These are phyloP conservation scores for Epizoanthus fatuus DNA, from an alignment of 92 coral and sea anemone genomes.

Conservation along the genomic window DNA sequence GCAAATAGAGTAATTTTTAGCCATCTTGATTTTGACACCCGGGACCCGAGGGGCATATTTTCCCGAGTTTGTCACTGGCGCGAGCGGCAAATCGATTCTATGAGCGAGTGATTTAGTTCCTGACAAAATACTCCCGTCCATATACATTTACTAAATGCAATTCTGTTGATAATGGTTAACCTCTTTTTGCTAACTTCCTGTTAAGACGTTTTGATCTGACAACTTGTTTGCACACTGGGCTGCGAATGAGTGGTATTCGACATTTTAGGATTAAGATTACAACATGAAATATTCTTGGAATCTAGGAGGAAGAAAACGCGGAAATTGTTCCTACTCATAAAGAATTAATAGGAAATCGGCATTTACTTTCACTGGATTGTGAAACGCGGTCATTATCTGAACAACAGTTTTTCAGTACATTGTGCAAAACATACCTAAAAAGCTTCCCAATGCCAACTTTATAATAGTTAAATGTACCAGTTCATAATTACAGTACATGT, in stretches of 20 bases:
- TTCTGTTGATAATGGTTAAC: neutral
- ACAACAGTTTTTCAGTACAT: neutral
- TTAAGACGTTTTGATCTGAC: neutral
- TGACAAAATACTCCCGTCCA: too few species aligned
- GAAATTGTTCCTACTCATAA: neutral
- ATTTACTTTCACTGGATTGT: neutral
- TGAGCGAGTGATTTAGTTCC: too few species aligned
- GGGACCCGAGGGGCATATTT: too few species aligned
- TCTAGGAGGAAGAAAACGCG: conserved; percentile 3
- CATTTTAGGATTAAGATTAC: conserved; percentile 4
- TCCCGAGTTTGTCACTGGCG: too few species aligned
- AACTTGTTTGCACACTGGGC: neutral
- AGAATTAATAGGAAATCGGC: neutral
- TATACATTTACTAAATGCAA: too few species aligned
- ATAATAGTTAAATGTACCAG: neutral
- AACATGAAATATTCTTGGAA: conserved; percentile 12
- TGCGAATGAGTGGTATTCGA: conserved; percentile 16
- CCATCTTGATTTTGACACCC: too few species aligned
- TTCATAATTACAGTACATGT: neutral
- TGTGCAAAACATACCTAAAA: too few species aligned
- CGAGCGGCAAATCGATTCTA: too few species aligned
- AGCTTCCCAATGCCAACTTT: too few species aligned
- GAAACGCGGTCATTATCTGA: neutral
- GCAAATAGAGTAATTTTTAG: too few species aligned
- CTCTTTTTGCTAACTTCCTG: neutral